Evolutionary conservation across 2,888 invertebrate species (phyloP).

Genomic region (Eugnorisma glareosa): DNA sequence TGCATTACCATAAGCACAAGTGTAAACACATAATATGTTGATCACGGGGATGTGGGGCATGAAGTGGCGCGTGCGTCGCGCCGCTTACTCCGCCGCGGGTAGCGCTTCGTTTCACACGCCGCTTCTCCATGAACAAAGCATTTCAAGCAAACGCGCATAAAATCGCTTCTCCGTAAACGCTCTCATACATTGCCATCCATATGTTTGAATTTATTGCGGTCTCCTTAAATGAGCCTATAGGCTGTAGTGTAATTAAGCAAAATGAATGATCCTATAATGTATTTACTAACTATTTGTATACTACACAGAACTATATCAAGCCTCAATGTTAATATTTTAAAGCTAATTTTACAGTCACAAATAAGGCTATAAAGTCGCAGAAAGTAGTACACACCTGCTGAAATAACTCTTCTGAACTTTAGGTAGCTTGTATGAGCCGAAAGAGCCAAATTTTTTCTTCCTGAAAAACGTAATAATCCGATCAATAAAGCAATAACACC

Average conservation of each 20-base stretch:
- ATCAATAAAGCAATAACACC: not conserved
- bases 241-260: not conserved
- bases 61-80: not conserved
- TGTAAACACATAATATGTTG: too few species aligned
- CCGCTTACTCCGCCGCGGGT: not conserved
- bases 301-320: not conserved
- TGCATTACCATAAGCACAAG: too few species aligned
- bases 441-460: slow-evolving; percentile 75
- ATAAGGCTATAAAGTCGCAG: not conserved
- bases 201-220: not conserved
- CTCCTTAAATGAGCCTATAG: not conserved
- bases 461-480: slow-evolving; percentile 64
- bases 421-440: slow-evolving; percentile 61
- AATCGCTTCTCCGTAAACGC: not conserved
- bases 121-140: not conserved
- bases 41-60: not conserved
- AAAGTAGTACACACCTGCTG: slow-evolving; percentile 65
- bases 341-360: not conserved
- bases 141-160: not conserved
- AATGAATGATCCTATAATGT: not conserved
- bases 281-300: not conserved
- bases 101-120: not conserved
- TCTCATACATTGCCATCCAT: not conserved
- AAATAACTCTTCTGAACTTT: slow-evolving; percentile 71
- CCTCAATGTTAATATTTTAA: not conserved